phyloP scores from a whole-genome alignment of 2,888 invertebrate species.

The Polyommatus iphigenia region DNA sequence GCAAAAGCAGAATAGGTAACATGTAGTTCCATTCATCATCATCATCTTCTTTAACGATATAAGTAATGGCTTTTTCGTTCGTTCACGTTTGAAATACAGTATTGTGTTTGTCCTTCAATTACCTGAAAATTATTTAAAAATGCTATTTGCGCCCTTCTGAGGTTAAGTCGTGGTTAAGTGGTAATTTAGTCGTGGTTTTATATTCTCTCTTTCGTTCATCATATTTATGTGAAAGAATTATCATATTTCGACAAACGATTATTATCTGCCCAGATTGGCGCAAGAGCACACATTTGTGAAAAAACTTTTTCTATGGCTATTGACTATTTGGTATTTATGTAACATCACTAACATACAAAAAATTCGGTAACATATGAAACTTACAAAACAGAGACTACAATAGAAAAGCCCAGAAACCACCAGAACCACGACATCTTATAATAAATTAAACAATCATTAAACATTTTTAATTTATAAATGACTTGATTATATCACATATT shows the following conservation, averaged over 20 bases:
- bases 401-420: neutral
- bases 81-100: neutral
- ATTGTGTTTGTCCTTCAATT: slow-evolving; percentile 9
- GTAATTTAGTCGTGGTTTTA: too few relatives aligned
- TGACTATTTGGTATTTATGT: neutral
- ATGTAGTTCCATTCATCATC: slow-evolving; percentile 50
- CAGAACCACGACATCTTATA: neutral
- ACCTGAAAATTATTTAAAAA: slow-evolving; percentile 1
- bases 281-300: neutral
- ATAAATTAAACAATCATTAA: slow-evolving; percentile 4
- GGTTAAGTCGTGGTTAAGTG: too few relatives aligned
- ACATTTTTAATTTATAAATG: neutral
- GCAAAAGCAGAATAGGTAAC: slow-evolving; percentile 53
- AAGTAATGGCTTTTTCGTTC: slow-evolving; percentile 39
- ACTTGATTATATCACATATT: neutral
- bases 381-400: neutral
- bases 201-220: too few relatives aligned
- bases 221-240: too few relatives aligned
- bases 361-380: too few relatives aligned
- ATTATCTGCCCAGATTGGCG: neutral
- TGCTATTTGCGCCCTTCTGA: too few relatives aligned
- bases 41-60: slow-evolving; percentile 50
- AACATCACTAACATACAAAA: too few relatives aligned
- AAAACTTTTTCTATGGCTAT: neutral
- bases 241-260: neutral